Evolutionary conservation across 2,888 invertebrate genomes (phyloP).

Genomic region (Hypomecis punctinalis): DNA sequence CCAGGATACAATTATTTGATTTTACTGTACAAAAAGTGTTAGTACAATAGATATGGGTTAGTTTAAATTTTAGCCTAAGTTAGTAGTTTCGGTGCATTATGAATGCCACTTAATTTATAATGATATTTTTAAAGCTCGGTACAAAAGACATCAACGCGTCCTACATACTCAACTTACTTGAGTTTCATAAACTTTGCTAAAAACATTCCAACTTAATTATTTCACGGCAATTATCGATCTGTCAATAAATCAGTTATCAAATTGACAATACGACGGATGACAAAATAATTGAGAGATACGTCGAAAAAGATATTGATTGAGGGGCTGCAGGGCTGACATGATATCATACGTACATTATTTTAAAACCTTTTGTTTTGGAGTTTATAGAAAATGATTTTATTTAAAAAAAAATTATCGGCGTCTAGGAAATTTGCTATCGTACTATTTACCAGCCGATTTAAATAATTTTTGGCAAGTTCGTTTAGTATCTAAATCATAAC

Average conservation of each 20-base stretch:
- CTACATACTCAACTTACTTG: not conserved
- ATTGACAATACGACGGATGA: constrained; percentile 33
- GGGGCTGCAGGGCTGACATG: constrained; percentile 15
- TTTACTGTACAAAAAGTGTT: no score
- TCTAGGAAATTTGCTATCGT: no score
- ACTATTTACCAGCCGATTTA: no score
- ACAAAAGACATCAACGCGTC: constrained; percentile 36
- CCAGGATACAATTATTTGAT: no score
- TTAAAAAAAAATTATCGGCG: no score
- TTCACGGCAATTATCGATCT: constrained; percentile 34
- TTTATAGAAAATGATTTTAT: not conserved
- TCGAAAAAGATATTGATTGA: constrained; percentile 19
- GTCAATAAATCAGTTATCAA: constrained; percentile 35
- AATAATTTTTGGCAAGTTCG: no score
- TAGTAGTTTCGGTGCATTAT: no score
- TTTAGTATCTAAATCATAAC: no score
- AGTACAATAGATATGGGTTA: no score
- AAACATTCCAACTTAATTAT: constrained; percentile 20
- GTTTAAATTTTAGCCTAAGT: no score
- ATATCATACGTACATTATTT: not conserved
- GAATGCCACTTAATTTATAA: no score
- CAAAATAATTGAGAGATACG: constrained; percentile 34
- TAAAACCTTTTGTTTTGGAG: not conserved
- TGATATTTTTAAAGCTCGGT: not conserved
- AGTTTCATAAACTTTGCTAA: constrained; percentile 11